Percentiles rank a stretch among this genome's conserved stretches.
phyloP scores from a whole-genome alignment of 2,888 invertebrate species.

The Dicranocentrus wangi region DNA sequence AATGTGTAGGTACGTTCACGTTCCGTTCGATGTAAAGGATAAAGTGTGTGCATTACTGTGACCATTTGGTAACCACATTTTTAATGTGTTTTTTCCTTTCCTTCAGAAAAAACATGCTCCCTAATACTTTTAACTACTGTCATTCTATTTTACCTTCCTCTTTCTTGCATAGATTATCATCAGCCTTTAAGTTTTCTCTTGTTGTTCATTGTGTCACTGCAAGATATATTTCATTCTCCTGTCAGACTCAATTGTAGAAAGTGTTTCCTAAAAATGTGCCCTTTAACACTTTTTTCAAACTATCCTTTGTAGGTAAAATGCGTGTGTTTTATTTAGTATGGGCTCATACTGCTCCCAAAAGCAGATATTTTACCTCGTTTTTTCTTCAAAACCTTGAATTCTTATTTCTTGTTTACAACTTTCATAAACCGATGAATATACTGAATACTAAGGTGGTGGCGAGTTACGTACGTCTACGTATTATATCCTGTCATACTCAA shows the following conservation, averaged over 20 bases:
- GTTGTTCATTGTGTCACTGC: conserved; percentile 24
- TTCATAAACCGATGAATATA: conserved; percentile 32
- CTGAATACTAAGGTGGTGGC: not conserved
- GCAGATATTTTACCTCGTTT: conserved; percentile 34
- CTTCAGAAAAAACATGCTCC: not conserved
- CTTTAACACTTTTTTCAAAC: conserved; percentile 50
- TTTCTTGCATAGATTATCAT: conserved; percentile 19
- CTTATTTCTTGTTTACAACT: conserved; percentile 22
- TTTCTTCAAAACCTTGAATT: conserved; percentile 48
- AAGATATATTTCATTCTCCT: conserved; percentile 58
- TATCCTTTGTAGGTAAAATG: conserved; percentile 1
- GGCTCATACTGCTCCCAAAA: not conserved
- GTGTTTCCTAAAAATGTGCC: conserved; percentile 65
- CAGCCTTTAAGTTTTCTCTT: not conserved
- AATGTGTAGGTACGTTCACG: not conserved
- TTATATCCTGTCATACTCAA: conserved; percentile 46
- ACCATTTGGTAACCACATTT: conserved; percentile 73
- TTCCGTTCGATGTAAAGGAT: too few relatives aligned
- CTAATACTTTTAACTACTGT: not conserved
- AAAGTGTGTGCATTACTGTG: conserved; percentile 35
- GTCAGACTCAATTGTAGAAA: conserved; percentile 66
- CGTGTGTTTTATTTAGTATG: not conserved
- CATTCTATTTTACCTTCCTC: conserved; percentile 9
- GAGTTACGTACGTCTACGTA: not conserved
- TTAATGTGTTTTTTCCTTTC: conserved; percentile 28